Evolutionary conservation across 1,140 invertebrate species (phyloP), one percentile per base, ranked within the genome.

Genomic region (Anoplolepis gracilipes): DNA sequence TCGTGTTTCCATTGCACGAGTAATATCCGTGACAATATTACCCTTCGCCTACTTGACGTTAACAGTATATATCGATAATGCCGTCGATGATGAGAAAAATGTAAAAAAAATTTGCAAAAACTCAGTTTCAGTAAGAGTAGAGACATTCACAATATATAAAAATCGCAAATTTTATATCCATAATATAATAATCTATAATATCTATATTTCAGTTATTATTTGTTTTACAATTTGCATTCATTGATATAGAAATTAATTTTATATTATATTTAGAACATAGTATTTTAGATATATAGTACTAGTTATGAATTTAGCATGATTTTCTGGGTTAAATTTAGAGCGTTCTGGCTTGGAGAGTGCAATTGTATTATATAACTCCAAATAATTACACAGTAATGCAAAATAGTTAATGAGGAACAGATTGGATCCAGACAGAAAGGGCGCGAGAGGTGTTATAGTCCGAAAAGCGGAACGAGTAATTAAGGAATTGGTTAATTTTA

Each of bases 401-500:
- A 88, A 89, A 90, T 81, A 86, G 84, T 88, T 90, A 92, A 92
- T 79, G 90, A 88, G 85, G 81, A 89, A 87, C 84, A 89, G 91
- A 93, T 91, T 93, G 88, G 77, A 76, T 90, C 76, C 75, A 69
- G 81, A 79, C 19, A 84, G 78, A 78, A 72, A 87, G 79, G 70
- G 65, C 11, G 78, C 87, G 88, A 85, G 81, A 91, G 62, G 49
- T 59, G 57, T 87, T 78, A 28, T 39, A 33, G 84, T 53, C 69
- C 62, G 86, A 92, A 92, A 93, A 92, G 87, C 88, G 89, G 84
- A 91, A 90, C 85, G 90, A 90, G 92, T 93, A 93, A 93, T 93
- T 93, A 93, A 92, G 90, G 88, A 93, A 93, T 94, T 89, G 90
- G 93, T 94, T 93, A 93, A 94, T 93, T 93, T 93, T 92, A 91